A percentile compares a stretch with the other conserved stretches of the same genome.
These are phyloP conservation scores for Eudasyphora cyanicolor DNA, from an alignment of 2,888 invertebrate species.

Conservation along the genomic window DNA sequence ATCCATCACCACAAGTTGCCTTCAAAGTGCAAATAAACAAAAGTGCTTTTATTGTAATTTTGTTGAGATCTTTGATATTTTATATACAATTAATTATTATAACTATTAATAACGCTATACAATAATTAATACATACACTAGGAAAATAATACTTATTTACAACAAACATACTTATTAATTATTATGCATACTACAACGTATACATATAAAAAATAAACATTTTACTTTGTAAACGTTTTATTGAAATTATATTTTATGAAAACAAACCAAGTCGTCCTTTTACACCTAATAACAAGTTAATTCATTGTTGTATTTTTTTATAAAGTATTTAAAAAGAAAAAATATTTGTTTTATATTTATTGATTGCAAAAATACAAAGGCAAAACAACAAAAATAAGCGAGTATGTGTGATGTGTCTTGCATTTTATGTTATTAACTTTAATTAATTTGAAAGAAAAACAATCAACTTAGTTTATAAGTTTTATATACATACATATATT, in stretches of 20 bases:
- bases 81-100: slow-evolving; percentile 39
- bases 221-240: slow-evolving; percentile 10
- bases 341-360: neutral
- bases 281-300: slow-evolving; percentile 11
- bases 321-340: neutral
- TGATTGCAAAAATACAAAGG: too few species aligned
- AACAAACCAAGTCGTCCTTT: slow-evolving; percentile 12
- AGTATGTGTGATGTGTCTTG: neutral
- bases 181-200: neutral
- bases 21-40: slow-evolving; percentile 71
- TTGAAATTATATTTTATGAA: slow-evolving; percentile 3
- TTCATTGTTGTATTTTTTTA: slow-evolving; percentile 14
- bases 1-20: slow-evolving; percentile 70
- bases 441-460: slow-evolving; percentile 12
- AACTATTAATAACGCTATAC: slow-evolving; percentile 17
- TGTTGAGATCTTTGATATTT: slow-evolving; percentile 55
- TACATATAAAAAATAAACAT: slow-evolving; percentile 8
- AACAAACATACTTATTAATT: slow-evolving; percentile 11
- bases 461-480: slow-evolving; percentile 45
- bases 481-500: slow-evolving; percentile 36
- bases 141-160: slow-evolving; percentile 15
- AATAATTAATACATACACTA: slow-evolving; percentile 3
- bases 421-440: neutral
- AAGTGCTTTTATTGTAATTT: slow-evolving; percentile 73
- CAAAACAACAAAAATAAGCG: neutral